phyloP scores from a whole-genome alignment of 2,113 vertebrate genomes.

The Silurus glanis region DNA sequence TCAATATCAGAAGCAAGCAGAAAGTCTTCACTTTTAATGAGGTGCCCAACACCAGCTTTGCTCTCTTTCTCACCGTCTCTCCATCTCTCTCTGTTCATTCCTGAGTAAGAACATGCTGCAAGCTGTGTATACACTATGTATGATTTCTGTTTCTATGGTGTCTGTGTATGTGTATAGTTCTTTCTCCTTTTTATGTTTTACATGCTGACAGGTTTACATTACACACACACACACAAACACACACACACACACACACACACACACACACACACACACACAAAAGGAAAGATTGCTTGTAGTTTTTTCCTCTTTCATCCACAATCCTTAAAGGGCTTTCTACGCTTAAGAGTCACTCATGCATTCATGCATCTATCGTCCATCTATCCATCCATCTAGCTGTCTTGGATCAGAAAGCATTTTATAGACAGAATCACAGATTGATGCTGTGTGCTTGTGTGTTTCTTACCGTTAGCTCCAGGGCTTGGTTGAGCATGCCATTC shows the following conservation, averaged over 20 bases:
- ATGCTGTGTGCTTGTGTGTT: slow-evolving; percentile 6
- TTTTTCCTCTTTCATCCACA: not conserved
- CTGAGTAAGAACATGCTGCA: slow-evolving; percentile 25
- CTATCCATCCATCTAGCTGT: not conserved
- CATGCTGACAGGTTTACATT: slow-evolving; percentile 3
- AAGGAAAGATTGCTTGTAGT: not conserved
- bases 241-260: slow-evolving; percentile 39
- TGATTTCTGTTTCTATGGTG: slow-evolving; percentile 6
- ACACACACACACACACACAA: slow-evolving; percentile 7
- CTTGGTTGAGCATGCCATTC: slow-evolving; percentile 93
- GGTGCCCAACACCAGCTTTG: slow-evolving; percentile 10
- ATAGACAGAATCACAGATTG: not conserved
- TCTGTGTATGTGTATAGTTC: not conserved
- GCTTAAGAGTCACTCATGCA: not conserved
- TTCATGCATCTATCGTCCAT: not conserved
- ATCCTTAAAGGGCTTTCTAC: not conserved
- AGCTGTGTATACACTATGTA: slow-evolving; percentile 27
- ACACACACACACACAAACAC: slow-evolving; percentile 9
- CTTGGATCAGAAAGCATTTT: slow-evolving; percentile 6
- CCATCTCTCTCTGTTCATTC: slow-evolving; percentile 23
- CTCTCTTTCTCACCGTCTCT: not conserved
- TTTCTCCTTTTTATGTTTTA: slow-evolving; percentile 24
- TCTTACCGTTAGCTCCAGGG: slow-evolving; percentile 89
- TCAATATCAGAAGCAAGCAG: slow-evolving; percentile 29
- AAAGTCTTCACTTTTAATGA: slow-evolving; percentile 42